phyloP scores from a whole-genome alignment of 2,888 invertebrate species.

The Lucinisca nassula region DNA sequence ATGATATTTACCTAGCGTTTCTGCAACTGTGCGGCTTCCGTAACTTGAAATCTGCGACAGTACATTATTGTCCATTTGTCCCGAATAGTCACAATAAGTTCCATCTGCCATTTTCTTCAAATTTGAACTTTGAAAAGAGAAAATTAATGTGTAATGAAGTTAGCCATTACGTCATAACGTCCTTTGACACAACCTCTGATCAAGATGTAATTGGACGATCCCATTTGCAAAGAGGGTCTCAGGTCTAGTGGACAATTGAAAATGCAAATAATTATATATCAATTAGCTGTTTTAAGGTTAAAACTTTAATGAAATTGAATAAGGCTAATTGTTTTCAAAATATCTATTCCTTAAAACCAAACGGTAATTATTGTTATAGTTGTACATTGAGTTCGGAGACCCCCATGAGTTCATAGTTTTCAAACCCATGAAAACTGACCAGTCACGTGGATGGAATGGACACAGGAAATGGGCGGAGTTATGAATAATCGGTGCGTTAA shows the following conservation, averaged over 20 bases:
- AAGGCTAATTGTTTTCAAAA: too few relatives aligned
- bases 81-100: slow-evolving; percentile 74
- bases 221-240: slow-evolving; percentile 41
- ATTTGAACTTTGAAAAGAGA: slow-evolving; percentile 45
- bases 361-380: too few relatives aligned
- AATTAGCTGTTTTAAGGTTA: too few relatives aligned
- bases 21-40: slow-evolving; percentile 49
- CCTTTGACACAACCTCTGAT: slow-evolving; percentile 72
- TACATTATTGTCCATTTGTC: slow-evolving; percentile 67
- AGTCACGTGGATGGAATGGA: slow-evolving; percentile 73
- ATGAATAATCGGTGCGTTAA: too few relatives aligned
- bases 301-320: too few relatives aligned
- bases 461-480: slow-evolving; percentile 33
- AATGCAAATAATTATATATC: background rate
- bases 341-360: too few relatives aligned
- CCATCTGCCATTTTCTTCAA: slow-evolving; percentile 74
- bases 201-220: slow-evolving; percentile 72
- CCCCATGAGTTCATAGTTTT: slow-evolving; percentile 30
- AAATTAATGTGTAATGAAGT: slow-evolving; percentile 55
- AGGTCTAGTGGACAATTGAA: background rate
- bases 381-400: too few relatives aligned
- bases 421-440: slow-evolving; percentile 68
- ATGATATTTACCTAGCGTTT: slow-evolving; percentile 66
- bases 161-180: slow-evolving; percentile 76
- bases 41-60: slow-evolving; percentile 67